Percentiles rank a stretch among this genome's conserved stretches.
Conservation (phyloP, 2,113 vertebrate species). For the Platycercus adscitus region DNA sequence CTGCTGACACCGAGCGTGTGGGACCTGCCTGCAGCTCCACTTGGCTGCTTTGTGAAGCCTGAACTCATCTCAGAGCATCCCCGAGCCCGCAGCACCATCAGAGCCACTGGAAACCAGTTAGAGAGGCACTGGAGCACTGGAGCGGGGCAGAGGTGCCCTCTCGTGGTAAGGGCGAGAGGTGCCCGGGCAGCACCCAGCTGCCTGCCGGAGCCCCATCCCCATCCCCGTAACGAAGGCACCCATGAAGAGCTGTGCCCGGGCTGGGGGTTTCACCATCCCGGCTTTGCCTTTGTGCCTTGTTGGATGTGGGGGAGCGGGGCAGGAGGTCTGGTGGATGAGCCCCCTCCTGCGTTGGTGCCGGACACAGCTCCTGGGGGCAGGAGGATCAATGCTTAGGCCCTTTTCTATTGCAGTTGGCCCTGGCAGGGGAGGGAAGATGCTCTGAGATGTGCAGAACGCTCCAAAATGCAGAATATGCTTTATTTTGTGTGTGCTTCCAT, state of each 20-base stretch:
- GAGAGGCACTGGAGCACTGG: not conserved
- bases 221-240: not conserved
- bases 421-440: not conserved
- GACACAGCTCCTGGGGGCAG: not conserved
- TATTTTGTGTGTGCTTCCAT: not conserved
- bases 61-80: not conserved
- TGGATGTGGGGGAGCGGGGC: not conserved
- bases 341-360: not conserved
- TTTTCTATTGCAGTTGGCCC: not conserved
- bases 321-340: not conserved
- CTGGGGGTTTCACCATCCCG: not conserved
- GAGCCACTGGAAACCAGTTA: not conserved
- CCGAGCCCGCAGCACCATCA: accelerated
- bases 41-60: not conserved
- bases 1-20: accelerated
- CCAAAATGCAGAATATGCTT: not conserved
- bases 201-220: not conserved
- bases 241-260: accelerated
- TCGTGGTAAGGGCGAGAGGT: not conserved
- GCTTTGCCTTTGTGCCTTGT: accelerated
- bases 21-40: not conserved
- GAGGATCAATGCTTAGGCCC: not conserved
- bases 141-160: not conserved
- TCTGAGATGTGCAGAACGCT: not conserved
- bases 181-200: not conserved